Conservation (phyloP, 2,797 vertebrate species). For the Sebastes dallii region DNA sequence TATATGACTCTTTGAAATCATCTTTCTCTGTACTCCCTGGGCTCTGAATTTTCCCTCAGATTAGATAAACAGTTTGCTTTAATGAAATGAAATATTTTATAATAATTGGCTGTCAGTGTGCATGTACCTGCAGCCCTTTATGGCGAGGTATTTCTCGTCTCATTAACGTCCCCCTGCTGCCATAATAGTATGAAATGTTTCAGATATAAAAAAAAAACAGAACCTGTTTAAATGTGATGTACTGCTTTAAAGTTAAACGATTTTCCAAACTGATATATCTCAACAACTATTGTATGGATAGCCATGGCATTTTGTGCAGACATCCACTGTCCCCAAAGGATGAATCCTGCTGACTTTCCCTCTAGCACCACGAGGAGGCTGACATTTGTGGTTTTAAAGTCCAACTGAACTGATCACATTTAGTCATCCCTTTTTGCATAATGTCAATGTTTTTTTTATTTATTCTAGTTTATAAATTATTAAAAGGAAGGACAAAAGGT, state of each 20-base stretch:
- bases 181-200: slow-evolving; percentile 7
- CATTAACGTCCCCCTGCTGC: slow-evolving; percentile 28
- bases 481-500: background rate
- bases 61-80: slow-evolving; percentile 37
- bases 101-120: slow-evolving; percentile 37
- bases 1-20: slow-evolving; percentile 48
- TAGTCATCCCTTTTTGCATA: background rate
- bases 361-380: background rate
- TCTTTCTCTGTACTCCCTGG: slow-evolving; percentile 15
- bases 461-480: background rate
- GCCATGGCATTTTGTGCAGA: background rate
- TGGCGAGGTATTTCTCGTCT: slow-evolving; percentile 15
- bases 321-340: background rate
- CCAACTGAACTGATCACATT: background rate
- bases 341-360: background rate
- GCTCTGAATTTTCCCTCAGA: slow-evolving; percentile 33
- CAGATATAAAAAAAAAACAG: background rate
- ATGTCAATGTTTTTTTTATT: background rate
- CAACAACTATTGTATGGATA: background rate
- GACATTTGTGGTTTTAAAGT: background rate
- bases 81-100: slow-evolving; percentile 54
- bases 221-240: slow-evolving; percentile 4
- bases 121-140: slow-evolving; percentile 38
- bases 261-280: background rate
- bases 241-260: background rate